A percentile compares a stretch with the other conserved stretches of the same genome.
Conservation (phyloP, 2,888 invertebrate species). For the Acrocyrtus sp. region DNA sequence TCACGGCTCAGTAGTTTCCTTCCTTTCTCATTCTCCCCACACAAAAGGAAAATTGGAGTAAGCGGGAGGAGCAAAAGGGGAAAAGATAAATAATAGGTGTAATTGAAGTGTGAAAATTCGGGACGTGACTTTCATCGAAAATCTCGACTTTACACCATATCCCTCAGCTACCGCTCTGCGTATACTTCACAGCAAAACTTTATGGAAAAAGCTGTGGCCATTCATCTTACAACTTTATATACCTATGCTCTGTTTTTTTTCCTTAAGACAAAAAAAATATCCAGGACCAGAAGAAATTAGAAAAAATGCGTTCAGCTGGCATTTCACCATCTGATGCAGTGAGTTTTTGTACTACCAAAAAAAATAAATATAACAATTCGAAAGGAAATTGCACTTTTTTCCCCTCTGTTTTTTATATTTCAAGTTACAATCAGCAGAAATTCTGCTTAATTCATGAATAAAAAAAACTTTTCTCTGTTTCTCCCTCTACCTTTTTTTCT, state of each 20-base stretch:
- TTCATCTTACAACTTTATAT: neutral
- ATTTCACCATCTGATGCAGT: neutral
- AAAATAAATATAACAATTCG: neutral
- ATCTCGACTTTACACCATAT: constrained; percentile 50
- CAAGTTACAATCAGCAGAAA: too few relatives aligned
- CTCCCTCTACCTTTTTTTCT: constrained; percentile 4
- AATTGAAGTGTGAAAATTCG: constrained; percentile 63
- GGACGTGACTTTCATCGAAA: constrained; percentile 60
- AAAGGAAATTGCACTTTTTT: neutral
- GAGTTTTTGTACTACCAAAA: too few relatives aligned
- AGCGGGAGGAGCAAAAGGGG: constrained; percentile 46
- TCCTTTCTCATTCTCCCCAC: too few relatives aligned
- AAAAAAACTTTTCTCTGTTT: constrained; percentile 31
- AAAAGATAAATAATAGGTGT: constrained; percentile 60
- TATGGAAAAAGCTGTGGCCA: neutral
- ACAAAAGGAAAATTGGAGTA: constrained; percentile 52
- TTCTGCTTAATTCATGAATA: neutral
- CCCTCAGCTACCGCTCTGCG: too few relatives aligned
- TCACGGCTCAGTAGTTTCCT: constrained; percentile 24
- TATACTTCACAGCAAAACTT: too few relatives aligned
- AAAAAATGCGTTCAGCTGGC: neutral
- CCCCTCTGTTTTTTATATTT: too few relatives aligned
- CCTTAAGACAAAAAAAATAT: neutral
- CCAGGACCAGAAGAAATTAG: too few relatives aligned
- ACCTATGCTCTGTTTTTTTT: neutral